These are phyloP conservation scores for Lathamus discolor DNA, from an alignment of 2,113 vertebrate species.

Conservation along the genomic window DNA sequence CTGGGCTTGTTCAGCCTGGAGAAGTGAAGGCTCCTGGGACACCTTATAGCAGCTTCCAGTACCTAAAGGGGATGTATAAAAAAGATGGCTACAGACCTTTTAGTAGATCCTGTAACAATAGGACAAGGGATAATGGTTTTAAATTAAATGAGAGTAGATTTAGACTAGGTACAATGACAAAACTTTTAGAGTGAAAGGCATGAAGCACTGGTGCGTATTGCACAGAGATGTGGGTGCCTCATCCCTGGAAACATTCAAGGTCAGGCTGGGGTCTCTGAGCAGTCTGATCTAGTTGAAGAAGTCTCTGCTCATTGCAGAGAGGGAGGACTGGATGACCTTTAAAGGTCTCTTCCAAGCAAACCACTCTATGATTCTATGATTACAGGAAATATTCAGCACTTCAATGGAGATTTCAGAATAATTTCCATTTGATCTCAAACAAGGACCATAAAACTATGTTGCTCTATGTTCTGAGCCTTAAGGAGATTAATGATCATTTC, in stretches of 20 bases:
- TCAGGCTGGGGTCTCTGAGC: not conserved
- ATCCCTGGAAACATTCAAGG: not conserved
- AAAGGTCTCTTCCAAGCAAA: not conserved
- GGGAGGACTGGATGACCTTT: not conserved
- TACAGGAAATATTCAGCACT: not conserved
- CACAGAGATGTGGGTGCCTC: not conserved
- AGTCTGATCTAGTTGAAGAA: not conserved
- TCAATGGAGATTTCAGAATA: not conserved
- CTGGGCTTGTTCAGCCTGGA: not conserved
- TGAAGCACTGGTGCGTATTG: not conserved
- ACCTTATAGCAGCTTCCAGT: not conserved
- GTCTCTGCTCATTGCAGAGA: not conserved
- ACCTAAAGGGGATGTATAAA: not conserved
- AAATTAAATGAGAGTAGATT: not conserved
- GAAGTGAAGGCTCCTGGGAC: not conserved
- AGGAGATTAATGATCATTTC: not conserved
- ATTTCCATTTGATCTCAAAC: not conserved
- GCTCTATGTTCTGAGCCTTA: not conserved
- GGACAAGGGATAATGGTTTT: not conserved
- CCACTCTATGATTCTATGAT: not conserved
- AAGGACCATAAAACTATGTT: not conserved
- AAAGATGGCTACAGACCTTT: not conserved
- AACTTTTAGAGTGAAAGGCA: rapidly evolving
- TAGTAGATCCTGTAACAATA: not conserved
- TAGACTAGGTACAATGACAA: not conserved